phyloP scores from a whole-genome alignment of 2,113 vertebrate genomes.

The Nibea albiflora region DNA sequence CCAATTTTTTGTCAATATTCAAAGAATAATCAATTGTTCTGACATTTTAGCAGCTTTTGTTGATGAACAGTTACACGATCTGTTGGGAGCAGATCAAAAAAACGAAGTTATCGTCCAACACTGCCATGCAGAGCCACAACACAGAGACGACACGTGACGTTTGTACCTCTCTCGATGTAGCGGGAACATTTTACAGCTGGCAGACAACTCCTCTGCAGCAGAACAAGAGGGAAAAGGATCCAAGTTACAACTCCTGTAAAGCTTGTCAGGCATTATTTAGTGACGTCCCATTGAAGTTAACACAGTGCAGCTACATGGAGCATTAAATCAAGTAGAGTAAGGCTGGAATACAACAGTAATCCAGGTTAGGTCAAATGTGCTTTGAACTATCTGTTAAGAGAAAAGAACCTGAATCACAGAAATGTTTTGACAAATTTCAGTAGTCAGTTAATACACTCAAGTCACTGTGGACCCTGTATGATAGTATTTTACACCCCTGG shows the following conservation, averaged over 20 bases:
- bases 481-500: not conserved
- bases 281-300: not conserved
- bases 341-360: not conserved
- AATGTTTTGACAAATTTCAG: not conserved
- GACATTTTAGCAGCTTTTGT: conserved; percentile 3
- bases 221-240: conserved; percentile 50
- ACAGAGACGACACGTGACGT: conserved; percentile 34
- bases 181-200: conserved; percentile 82
- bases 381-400: not conserved
- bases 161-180: conserved; percentile 82
- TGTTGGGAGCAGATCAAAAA: conserved; percentile 24
- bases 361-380: conserved; percentile 6
- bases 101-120: conserved; percentile 52
- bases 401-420: not conserved
- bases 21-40: conserved; percentile 1
- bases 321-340: not conserved
- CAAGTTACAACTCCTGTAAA: conserved; percentile 43
- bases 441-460: not conserved
- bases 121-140: conserved; percentile 62
- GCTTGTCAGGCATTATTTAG: not conserved
- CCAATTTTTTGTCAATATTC: not conserved
- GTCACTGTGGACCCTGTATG: not conserved
- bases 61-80: conserved; percentile 20
- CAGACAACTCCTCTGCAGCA: conserved; percentile 74
- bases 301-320: not conserved